A percentile compares a stretch with the other conserved stretches of the same genome.
Evolutionary conservation across 2,797 vertebrate genomes (phyloP).

Genomic region (Anguilla obscura): DNA sequence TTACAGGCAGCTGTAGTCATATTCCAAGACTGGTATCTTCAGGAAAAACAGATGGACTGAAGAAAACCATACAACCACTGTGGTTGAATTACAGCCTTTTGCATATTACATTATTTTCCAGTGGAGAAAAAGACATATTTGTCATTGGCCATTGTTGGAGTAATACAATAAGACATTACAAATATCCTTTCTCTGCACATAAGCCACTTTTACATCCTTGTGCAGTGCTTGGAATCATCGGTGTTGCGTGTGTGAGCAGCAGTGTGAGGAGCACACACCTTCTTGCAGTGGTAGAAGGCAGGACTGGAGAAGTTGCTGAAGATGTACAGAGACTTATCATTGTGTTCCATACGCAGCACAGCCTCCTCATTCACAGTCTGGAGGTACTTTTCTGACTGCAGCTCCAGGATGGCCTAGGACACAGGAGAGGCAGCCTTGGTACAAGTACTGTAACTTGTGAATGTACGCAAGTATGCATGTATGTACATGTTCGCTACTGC

Average conservation of each 20-base stretch:
- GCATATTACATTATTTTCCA: neutral
- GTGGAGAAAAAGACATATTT: too few relatives aligned
- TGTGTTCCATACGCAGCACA: conserved; percentile 77
- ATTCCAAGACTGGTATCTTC: conserved; percentile 6
- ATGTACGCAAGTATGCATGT: neutral
- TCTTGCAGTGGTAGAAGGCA: conserved; percentile 85
- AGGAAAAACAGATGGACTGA: neutral
- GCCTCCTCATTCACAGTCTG: conserved; percentile 80
- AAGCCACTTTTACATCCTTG: neutral
- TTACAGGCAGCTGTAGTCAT: neutral
- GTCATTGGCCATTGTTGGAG: neutral
- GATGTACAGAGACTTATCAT: conserved; percentile 90
- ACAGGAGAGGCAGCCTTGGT: conserved; percentile 32
- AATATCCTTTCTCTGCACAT: neutral
- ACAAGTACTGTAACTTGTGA: neutral
- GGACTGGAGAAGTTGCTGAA: conserved; percentile 83
- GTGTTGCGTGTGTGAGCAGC: neutral
- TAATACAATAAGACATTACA: neutral
- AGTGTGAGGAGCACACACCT: conserved; percentile 71
- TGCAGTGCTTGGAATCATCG: neutral
- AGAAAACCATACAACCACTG: neutral
- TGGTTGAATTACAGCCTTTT: neutral
- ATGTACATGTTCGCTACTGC: neutral
- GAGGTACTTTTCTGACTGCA: conserved; percentile 89
- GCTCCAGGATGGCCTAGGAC: conserved; percentile 85